Evolutionary conservation across 2,113 vertebrate genomes (phyloP), one percentile per base, ranked within the genome.

Genomic region (Calonectris borealis): DNA sequence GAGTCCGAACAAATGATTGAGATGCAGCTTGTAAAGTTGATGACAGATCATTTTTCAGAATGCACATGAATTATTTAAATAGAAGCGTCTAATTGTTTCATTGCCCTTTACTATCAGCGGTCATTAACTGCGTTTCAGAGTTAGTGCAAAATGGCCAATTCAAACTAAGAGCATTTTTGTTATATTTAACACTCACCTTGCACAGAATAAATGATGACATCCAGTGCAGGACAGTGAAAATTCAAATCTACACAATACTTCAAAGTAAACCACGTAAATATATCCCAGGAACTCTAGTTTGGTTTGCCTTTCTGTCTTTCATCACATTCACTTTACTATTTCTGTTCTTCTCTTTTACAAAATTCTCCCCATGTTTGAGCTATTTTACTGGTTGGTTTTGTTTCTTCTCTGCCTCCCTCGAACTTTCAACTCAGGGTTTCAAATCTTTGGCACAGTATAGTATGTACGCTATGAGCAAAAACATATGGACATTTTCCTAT

Each of bases 21-120:
- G 60, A 96, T 83, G 61, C 36, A 79, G 46, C 40, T 38, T 69
- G 58, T 65, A 77, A 80, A 86, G 38, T 34, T 91, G 73, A 72
- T 86, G 77, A 80, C 80, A 58, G 27, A 78, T 91, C 65, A 64
- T 38, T 88, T 88, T 57, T 62, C 32, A 54, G 70, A 94, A 84
- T 93, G 76, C 64, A 96, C 94, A 80, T 93, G 64, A 90, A 82
- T 96, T 87, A 79, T 42, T 93, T 94, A 93, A 91, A 79, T 71
- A 49, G 68, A 87, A 40, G 24, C 73, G 14, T 69, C 20, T 77
- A 95, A 93, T 93, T 94, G 36, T 90, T 93, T 91, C 92, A 81
- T 83, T 86, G 60, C 20, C 85, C 62, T 95, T 94, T 82, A 52
- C 29, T 84, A 60, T 85, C 51, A 70, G 24, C 10, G 3, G 40